Evolutionary conservation across 2,797 vertebrate genomes (phyloP).

Genomic region (Pagetopsis macropterus): DNA sequence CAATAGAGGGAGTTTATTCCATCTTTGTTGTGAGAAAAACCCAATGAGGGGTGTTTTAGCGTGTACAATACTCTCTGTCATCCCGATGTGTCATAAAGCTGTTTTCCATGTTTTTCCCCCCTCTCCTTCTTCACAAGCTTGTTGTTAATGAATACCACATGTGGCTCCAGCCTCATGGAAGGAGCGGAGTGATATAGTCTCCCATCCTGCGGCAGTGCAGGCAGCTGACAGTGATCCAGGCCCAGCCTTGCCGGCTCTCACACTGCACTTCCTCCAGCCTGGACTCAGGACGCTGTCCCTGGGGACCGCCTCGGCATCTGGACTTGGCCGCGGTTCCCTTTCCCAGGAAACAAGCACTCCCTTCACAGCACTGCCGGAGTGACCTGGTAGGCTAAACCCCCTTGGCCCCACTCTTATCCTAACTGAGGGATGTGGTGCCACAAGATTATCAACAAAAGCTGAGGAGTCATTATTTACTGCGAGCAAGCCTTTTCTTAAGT

Average conservation of each 20-base stretch:
- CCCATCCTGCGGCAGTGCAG: constrained; percentile 72
- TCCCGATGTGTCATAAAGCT: constrained; percentile 83
- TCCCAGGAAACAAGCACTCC: constrained; percentile 92
- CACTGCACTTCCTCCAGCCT: constrained; percentile 85
- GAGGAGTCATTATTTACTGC: constrained; percentile 29
- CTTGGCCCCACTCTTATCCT: constrained; percentile 44
- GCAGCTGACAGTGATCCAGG: constrained; percentile 81
- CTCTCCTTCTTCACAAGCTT: constrained; percentile 78
- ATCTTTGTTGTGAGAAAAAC: constrained; percentile 60
- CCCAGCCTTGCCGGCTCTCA: constrained; percentile 79
- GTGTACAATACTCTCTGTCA: constrained; percentile 77
- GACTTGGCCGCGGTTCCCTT: constrained; percentile 90
- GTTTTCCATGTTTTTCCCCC: constrained; percentile 76
- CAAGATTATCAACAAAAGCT: constrained; percentile 38
- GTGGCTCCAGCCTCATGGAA: constrained; percentile 74
- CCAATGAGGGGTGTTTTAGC: constrained; percentile 63
- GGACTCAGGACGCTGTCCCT: constrained; percentile 84
- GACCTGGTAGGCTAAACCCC: constrained; percentile 72
- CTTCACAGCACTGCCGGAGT: constrained; percentile 82
- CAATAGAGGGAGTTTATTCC: constrained; percentile 40
- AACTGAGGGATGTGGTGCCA: constrained; percentile 54
- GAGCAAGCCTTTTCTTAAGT: constrained; percentile 16
- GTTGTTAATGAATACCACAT: constrained; percentile 85
- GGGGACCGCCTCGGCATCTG: constrained; percentile 88
- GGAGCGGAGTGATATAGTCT: constrained; percentile 76